phyloP scores from a whole-genome alignment of 30 jellyfish, hydroid and myxozoan genomes.

The Pseudorhiza aurosa region DNA sequence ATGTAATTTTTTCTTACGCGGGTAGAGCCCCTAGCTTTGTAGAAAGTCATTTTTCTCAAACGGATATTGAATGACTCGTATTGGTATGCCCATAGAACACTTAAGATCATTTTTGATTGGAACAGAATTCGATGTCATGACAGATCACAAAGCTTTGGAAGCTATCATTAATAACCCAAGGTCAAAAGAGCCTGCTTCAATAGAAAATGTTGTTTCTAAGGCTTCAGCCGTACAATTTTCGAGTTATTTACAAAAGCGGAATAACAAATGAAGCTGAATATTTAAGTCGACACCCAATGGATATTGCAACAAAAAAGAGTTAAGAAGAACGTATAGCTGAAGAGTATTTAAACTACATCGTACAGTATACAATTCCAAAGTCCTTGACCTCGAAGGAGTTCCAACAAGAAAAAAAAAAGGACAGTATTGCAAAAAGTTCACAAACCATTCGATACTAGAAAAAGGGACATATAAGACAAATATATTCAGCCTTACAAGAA shows the following conservation, averaged over 20 bases:
- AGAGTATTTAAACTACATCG: no score
- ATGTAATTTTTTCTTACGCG: conserved; percentile 8
- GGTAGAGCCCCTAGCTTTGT: conserved; percentile 14
- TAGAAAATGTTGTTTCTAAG: conserved; percentile 3
- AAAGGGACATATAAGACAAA: no score
- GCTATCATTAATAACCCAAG: conserved; percentile 21
- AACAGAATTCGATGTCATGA: conserved; percentile 24
- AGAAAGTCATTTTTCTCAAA: conserved; percentile 4
- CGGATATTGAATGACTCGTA: conserved; percentile 33
- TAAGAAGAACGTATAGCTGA: no score
- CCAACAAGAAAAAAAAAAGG: no score
- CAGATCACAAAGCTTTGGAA: conserved; percentile 49
- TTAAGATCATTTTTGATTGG: conserved; percentile 23
- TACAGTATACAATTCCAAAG: no score
- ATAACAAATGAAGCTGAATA: conserved; percentile 18
- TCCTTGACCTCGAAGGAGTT: no score
- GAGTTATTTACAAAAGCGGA: conserved; percentile 15
- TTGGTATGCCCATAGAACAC: conserved; percentile 20
- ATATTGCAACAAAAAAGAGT: no score
- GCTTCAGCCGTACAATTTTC: conserved; percentile 51
- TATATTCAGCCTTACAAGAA: no score
- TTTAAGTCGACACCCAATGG: conserved; percentile 65
- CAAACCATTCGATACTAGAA: no score
- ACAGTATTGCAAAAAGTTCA: no score
- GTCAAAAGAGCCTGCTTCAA: conserved; percentile 22